Percentiles rank a stretch among this genome's conserved stretches.
Evolutionary conservation across 1,140 invertebrate genomes (phyloP).

Genomic region (Cyphomyrmex costatus): DNA sequence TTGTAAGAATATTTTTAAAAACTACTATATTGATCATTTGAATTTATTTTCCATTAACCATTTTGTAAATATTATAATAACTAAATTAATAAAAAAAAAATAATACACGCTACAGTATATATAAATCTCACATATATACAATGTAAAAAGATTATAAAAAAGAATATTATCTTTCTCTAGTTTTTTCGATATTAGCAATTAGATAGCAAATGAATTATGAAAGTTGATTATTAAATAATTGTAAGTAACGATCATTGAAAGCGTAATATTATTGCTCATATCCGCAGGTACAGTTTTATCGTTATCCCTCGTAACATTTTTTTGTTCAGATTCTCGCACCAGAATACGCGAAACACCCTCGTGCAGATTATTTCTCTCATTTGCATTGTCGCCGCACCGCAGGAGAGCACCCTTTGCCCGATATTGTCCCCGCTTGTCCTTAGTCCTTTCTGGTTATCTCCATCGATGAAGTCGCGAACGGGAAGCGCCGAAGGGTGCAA

Average conservation of each 20-base stretch:
- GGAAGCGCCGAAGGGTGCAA: constrained; percentile 21
- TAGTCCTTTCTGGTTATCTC: constrained; percentile 6
- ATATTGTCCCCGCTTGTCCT: constrained; percentile 37
- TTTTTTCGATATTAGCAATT: not conserved
- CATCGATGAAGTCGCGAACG: constrained; percentile 39
- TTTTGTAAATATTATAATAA: not conserved
- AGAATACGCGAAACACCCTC: not conserved
- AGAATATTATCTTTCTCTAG: not conserved
- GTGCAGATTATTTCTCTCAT: constrained; percentile 46
- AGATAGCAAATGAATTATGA: not conserved
- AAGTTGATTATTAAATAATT: not conserved
- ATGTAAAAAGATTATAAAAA: not conserved
- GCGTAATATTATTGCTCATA: not conserved
- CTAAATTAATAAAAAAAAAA: not conserved
- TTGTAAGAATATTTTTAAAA: not conserved
- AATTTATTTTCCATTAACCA: not conserved
- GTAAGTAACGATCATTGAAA: not conserved
- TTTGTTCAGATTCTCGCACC: constrained; percentile 9
- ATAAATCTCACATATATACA: not conserved
- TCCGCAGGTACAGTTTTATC: not conserved
- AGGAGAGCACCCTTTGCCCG: constrained; percentile 46
- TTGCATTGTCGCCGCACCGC: constrained; percentile 40
- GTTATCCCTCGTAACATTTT: constrained; percentile 21
- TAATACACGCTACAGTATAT: too few relatives aligned
- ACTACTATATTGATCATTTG: not conserved